Evolutionary conservation across 2,113 vertebrate species (phyloP).

Genomic region (Cyprinodon tularosa): DNA sequence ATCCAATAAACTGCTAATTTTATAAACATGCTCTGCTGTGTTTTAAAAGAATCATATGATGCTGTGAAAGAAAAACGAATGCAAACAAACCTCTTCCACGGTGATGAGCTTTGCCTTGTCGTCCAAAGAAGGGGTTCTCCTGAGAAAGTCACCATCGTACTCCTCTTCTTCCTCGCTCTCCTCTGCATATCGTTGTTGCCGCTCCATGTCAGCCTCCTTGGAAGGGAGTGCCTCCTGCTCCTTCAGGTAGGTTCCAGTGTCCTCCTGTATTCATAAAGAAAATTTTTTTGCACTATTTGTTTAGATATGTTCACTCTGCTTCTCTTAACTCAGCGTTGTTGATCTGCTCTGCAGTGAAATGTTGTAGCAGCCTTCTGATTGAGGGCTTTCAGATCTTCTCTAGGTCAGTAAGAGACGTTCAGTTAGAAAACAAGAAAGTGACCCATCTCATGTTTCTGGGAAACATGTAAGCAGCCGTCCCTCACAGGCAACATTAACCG

Average conservation of each 20-base stretch:
- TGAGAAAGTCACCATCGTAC: constrained; percentile 58
- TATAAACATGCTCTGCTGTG: not conserved
- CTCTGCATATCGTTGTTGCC: constrained; percentile 21
- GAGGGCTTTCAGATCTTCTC: not conserved
- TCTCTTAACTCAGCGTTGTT: not conserved
- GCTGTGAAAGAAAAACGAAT: not conserved
- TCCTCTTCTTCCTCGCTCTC: constrained; percentile 44
- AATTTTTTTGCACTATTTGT: not conserved
- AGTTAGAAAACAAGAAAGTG: constrained; percentile 1
- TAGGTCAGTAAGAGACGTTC: not conserved
- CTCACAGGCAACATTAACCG: not conserved
- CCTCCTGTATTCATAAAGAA: constrained; percentile 37
- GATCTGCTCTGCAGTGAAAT: constrained; percentile 3
- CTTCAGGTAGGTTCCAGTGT: constrained; percentile 18
- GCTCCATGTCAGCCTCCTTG: constrained; percentile 31
- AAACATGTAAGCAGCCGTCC: not conserved
- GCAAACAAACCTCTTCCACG: constrained; percentile 87
- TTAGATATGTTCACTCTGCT: not conserved
- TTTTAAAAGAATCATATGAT: not conserved
- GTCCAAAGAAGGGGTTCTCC: constrained; percentile 82
- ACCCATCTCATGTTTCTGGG: not conserved
- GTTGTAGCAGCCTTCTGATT: not conserved
- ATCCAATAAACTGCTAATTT: not conserved
- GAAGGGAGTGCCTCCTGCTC: constrained; percentile 24
- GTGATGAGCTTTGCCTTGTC: constrained; percentile 93